A percentile compares a stretch with the other conserved stretches of the same genome.
phyloP scores from a whole-genome alignment of 1,140 invertebrate species.

The Chionoecetes opilio region DNA sequence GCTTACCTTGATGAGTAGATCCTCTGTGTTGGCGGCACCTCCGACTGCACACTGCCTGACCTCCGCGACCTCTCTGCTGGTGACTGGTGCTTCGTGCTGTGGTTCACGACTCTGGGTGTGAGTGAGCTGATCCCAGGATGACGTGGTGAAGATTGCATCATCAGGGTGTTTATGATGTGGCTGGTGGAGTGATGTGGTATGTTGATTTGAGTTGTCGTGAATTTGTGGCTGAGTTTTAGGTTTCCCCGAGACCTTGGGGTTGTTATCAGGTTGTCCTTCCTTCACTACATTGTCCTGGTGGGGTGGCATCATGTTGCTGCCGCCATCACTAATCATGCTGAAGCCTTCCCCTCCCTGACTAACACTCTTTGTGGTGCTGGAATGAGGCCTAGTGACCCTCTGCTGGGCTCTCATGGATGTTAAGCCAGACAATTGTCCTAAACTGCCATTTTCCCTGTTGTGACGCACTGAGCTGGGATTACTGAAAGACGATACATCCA shows the following conservation, averaged over 20 bases:
- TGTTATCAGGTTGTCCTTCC: neutral
- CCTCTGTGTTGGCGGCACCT: neutral
- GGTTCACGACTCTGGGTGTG: neutral
- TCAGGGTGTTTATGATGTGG: neutral
- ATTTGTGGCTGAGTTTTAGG: neutral
- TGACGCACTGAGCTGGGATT: neutral
- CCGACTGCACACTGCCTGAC: neutral
- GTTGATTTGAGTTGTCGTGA: neutral
- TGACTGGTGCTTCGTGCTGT: neutral
- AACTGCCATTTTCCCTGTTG: neutral
- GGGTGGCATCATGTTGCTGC: neutral
- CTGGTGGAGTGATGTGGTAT: neutral
- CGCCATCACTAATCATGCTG: neutral
- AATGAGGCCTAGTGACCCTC: neutral
- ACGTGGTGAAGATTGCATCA: neutral
- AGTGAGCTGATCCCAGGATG: no score
- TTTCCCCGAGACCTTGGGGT: neutral
- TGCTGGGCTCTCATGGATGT: neutral
- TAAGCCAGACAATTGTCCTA: neutral
- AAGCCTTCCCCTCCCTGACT: neutral
- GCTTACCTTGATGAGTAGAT: conserved; percentile 54
- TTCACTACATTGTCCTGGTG: neutral
- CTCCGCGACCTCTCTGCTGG: neutral
- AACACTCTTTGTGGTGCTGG: neutral
- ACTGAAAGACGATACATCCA: neutral